Base-by-base conservation (phyloP, 1,140 invertebrate genomes). In the Drosophila parvula region DNA sequence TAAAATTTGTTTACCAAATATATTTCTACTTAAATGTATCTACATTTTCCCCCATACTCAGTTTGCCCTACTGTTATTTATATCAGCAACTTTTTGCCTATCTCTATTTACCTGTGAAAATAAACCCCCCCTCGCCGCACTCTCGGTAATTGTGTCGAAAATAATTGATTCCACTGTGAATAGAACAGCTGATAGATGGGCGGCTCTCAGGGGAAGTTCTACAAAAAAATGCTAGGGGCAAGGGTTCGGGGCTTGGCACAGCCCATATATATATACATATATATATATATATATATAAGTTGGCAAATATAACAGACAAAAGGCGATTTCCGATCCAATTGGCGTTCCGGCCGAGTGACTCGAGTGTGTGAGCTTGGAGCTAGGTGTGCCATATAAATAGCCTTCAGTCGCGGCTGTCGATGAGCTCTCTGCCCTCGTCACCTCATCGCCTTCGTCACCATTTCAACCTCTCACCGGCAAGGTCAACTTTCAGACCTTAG, bases 271-370 rank as follows among this genome's bases (percentile, higher is more conserved):
- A 53, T 12, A 51, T 11, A 12, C 4, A 32, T 22, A 7, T 32
- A n/a, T 47, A 28, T 9, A 4, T 48, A 4, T 5, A 7, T 50
- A 50, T 50, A 10, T 55, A 38, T 50, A 58, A 65, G 36, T 71
- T 57, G 53, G 48, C 55, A 47, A 60, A 63, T 40, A 41, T 48
- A 69, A 62, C 61, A 68, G 57, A 74, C 57, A 50, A 73, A 79
- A 82, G 57, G 44, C 77, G 80, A 88, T 80, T 89, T 89, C 68
- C 74, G 80, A 88, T 89, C 64, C 73, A 84, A 71, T 78, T 83
- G 41, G 50, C 69, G 58, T 82, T 60, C 61, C 76, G 84, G 77
- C 57, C 76, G 60, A 78, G 34, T 80, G 78, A 64, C 18, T 58
- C 64, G 74, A 68, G 50, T 56, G 71, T 77, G 56, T 56, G 48